A percentile compares a stretch with the other conserved stretches of the same genome.
Conservation (phyloP, 92 coral and sea anemone species). For the Porites evermanni region DNA sequence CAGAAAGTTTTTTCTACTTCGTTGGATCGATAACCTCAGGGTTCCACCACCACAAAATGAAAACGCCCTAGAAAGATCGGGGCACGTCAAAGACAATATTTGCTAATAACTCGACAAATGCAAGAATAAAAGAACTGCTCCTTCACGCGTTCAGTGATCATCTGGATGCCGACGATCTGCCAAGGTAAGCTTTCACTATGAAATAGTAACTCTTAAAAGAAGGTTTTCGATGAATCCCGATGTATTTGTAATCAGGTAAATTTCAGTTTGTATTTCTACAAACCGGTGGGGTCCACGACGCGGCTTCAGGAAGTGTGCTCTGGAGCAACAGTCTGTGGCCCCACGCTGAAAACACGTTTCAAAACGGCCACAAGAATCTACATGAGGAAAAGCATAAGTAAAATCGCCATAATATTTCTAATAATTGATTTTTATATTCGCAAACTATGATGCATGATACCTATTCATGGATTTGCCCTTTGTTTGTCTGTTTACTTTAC, state of each 20-base stretch:
- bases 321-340: neutral
- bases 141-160: neutral
- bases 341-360: neutral
- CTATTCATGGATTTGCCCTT: no score
- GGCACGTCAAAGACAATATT: neutral
- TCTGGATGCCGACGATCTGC: neutral
- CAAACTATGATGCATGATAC: no score
- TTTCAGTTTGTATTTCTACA: neutral
- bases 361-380: neutral
- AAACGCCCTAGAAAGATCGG: neutral
- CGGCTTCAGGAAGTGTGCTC: neutral
- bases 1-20: neutral
- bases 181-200: neutral
- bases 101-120: neutral
- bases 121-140: neutral
- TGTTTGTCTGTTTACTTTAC: no score
- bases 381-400: neutral
- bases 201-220: no score
- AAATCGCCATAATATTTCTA: neutral
- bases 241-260: neutral
- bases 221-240: neutral
- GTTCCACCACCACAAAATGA: neutral
- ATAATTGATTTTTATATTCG: no score
- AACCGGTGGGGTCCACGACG: neutral
- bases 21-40: neutral